These are phyloP conservation scores for Bellardia bayeri DNA, from an alignment of 2,888 invertebrate genomes.

Conservation along the genomic window DNA sequence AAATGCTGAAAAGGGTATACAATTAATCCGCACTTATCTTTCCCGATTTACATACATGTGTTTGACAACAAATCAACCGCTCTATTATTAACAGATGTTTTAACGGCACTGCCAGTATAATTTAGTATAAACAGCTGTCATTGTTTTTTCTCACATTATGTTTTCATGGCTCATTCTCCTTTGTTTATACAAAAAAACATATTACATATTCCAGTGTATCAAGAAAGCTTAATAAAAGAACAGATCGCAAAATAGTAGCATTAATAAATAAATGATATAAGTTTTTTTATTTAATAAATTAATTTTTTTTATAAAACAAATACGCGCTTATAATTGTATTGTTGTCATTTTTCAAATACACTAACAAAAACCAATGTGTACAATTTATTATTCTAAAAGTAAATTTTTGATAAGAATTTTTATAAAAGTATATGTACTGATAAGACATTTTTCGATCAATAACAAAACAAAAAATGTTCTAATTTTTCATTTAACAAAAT, in stretches of 20 bases:
- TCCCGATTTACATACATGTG: too few species aligned
- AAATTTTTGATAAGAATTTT: constrained; percentile 38
- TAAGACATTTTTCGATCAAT: constrained; percentile 25
- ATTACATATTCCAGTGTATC: background rate
- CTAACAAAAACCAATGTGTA: background rate
- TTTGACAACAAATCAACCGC: constrained; percentile 21
- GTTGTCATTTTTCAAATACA: background rate
- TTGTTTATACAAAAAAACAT: constrained; percentile 36
- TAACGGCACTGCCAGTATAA: background rate
- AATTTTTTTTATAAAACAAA: background rate
- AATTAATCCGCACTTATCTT: too few species aligned
- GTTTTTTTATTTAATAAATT: constrained; percentile 34
- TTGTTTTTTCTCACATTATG: constrained; percentile 27
- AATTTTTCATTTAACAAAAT: background rate
- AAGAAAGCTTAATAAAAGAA: constrained; percentile 16
- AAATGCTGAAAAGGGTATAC: too few species aligned
- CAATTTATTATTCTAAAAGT: background rate
- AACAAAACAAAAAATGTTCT: background rate
- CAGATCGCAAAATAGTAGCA: background rate
- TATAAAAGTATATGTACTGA: constrained; percentile 14
- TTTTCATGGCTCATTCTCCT: constrained; percentile 15
- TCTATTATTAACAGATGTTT: background rate
- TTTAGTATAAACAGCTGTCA: constrained; percentile 34
- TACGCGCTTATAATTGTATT: background rate
- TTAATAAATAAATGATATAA: constrained; percentile 19